Percentiles rank a stretch among this genome's conserved stretches.
These are phyloP conservation scores for Tarsius wallacei DNA, from an alignment of 2,797 vertebrate species.

Conservation along the genomic window DNA sequence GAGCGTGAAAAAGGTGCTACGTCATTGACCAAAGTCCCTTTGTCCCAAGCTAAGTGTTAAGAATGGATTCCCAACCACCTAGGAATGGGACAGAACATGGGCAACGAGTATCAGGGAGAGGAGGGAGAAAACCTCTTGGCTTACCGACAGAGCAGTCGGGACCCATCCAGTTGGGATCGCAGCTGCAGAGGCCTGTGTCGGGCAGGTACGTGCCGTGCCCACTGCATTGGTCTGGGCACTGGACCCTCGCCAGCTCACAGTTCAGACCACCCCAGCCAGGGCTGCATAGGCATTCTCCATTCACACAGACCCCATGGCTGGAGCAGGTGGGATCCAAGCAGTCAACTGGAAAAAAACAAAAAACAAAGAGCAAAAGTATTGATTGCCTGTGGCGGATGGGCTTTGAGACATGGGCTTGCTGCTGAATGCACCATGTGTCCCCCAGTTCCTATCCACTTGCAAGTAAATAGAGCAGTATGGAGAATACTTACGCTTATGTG, in stretches of 20 bases:
- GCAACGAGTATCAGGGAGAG: rapidly evolving
- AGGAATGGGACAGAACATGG: neutral
- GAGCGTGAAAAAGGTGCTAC: neutral
- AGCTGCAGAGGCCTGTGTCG: constrained; percentile 98
- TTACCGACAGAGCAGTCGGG: constrained; percentile 99
- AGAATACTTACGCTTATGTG: neutral
- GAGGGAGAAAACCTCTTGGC: constrained; percentile 59
- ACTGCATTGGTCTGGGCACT: constrained; percentile 99
- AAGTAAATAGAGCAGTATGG: neutral
- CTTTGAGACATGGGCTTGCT: rapidly evolving
- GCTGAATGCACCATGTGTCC: neutral
- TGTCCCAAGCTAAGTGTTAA: neutral
- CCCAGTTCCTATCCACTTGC: rapidly evolving
- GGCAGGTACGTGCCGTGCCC: constrained; percentile 98
- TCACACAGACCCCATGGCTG: constrained; percentile 98
- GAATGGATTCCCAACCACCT: neutral
- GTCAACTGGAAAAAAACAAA: constrained; percentile 92
- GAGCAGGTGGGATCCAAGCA: constrained; percentile 98
- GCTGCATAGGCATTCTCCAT: constrained; percentile 98
- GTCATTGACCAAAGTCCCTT: neutral
- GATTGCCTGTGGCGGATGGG: neutral
- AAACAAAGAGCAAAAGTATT: constrained; percentile 31
- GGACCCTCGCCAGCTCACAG: constrained; percentile 97
- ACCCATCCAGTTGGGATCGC: constrained; percentile 99
- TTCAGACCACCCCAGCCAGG: constrained; percentile 98